phyloP scores from a whole-genome alignment of 2,113 vertebrate genomes.

The Ceratotherium simum region DNA sequence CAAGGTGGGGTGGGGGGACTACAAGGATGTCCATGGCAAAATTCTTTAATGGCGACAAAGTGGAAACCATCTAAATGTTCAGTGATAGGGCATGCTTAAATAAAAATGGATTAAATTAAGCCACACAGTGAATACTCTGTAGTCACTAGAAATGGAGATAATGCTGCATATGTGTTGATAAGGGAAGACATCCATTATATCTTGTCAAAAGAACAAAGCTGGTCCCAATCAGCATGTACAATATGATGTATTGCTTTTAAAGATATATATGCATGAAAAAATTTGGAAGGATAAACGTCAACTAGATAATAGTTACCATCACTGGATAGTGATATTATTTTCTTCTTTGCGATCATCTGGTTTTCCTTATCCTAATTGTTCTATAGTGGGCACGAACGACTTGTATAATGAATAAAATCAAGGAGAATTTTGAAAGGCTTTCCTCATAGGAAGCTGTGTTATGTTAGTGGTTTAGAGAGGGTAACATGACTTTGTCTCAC shows the following conservation, averaged over 20 bases:
- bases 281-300: not conserved
- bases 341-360: not conserved
- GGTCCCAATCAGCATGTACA: not conserved
- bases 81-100: not conserved
- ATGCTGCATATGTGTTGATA: not conserved
- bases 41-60: not conserved
- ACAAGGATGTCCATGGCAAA: not conserved
- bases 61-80: not conserved
- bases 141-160: not conserved
- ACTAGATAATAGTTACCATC: not conserved
- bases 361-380: constrained; percentile 11
- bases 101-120: constrained; percentile 23
- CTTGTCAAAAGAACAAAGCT: constrained; percentile 16
- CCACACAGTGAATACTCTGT: not conserved
- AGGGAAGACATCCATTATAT: not conserved
- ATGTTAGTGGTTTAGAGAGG: not conserved
- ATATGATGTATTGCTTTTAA: not conserved
- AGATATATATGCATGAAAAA: not conserved
- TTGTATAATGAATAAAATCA: not conserved
- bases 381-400: not conserved
- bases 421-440: constrained; percentile 13
- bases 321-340: not conserved
- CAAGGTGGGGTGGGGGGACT: not conserved
- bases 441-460: not conserved
- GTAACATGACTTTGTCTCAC: not conserved